These are phyloP conservation scores for Sitodiplosis mosellana DNA, from an alignment of 1,140 invertebrate genomes.

Conservation along the genomic window DNA sequence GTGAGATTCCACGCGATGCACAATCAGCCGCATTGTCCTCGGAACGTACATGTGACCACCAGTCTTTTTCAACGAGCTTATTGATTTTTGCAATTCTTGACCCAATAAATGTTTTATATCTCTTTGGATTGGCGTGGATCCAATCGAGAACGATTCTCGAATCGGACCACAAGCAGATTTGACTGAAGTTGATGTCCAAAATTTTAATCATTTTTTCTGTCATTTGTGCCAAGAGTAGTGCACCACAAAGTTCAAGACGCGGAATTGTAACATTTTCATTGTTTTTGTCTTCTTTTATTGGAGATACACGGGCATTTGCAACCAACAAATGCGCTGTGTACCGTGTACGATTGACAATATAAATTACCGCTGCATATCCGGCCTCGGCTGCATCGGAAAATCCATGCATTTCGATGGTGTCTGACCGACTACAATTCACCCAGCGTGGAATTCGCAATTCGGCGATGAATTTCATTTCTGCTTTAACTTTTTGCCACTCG, in stretches of 20 bases:
- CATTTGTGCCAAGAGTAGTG: slow-evolving; percentile 7
- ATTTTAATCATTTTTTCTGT: slow-evolving; percentile 5
- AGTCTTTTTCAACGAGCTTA: too few relatives aligned
- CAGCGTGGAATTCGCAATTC: slow-evolving; percentile 8
- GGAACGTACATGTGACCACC: too few relatives aligned
- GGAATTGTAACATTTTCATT: slow-evolving; percentile 6
- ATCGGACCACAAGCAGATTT: too few relatives aligned
- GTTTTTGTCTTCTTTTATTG: slow-evolving; percentile 2
- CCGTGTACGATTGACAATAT: slow-evolving; percentile 6
- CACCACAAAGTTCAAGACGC: slow-evolving; percentile 12
- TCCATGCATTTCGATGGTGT: slow-evolving; percentile 10
- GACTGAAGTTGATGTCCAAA: too few relatives aligned
- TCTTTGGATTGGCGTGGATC: too few relatives aligned
- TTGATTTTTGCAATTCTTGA: too few relatives aligned
- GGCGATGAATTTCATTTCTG: not conserved
- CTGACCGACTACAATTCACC: not conserved
- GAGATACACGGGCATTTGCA: slow-evolving; percentile 11
- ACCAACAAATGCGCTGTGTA: not conserved
- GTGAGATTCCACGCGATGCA: too few relatives aligned
- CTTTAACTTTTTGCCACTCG: not conserved
- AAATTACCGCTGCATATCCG: slow-evolving; percentile 14
- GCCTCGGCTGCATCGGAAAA: slow-evolving; percentile 15
- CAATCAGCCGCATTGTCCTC: too few relatives aligned
- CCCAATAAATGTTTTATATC: too few relatives aligned
- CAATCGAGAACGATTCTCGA: too few relatives aligned